phyloP scores from a whole-genome alignment of 1,140 invertebrate species.

The Drosophila miranda region DNA sequence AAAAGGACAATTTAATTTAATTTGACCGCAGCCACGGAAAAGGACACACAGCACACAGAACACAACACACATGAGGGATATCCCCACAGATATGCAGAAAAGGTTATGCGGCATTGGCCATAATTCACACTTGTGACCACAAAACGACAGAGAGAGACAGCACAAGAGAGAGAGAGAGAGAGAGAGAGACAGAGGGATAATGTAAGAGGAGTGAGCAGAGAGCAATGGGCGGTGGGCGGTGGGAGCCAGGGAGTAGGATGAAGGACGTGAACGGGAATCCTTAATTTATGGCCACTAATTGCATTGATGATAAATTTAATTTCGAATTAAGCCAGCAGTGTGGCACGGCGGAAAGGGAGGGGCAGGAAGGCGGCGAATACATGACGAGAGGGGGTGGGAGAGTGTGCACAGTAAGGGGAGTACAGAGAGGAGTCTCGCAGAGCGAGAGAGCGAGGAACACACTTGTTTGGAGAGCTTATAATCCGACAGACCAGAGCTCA shows the following conservation, averaged over 20 bases:
- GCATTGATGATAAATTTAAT: slow-evolving; percentile 75
- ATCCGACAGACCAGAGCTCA: slow-evolving; percentile 49
- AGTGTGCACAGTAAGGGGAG: slow-evolving; percentile 7
- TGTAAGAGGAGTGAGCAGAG: slow-evolving; percentile 1
- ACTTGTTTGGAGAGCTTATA: slow-evolving; percentile 3
- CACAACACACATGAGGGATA: slow-evolving; percentile 5
- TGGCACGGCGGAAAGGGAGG: too few relatives aligned
- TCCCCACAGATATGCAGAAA: slow-evolving; percentile 31
- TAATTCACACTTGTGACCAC: slow-evolving; percentile 77
- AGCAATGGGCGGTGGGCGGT: too few relatives aligned
- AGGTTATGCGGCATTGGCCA: slow-evolving; percentile 58
- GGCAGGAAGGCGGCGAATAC: too few relatives aligned
- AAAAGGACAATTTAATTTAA: slow-evolving; percentile 80
- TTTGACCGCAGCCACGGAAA: slow-evolving; percentile 52
- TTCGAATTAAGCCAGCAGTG: slow-evolving; percentile 64
- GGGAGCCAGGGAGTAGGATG: slow-evolving; percentile 1
- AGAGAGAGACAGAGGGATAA: neutral
- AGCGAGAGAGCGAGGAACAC: neutral
- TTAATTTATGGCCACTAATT: slow-evolving; percentile 78
- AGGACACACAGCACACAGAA: slow-evolving; percentile 31
- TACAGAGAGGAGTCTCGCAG: slow-evolving; percentile 7
- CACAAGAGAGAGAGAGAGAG: neutral
- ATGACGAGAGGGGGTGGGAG: neutral
- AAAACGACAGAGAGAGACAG: slow-evolving; percentile 4
- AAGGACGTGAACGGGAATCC: slow-evolving; percentile 11